A percentile compares a stretch with the other conserved stretches of the same genome.
phyloP scores from a whole-genome alignment of 2,888 invertebrate species.

The Heliconius aoede region DNA sequence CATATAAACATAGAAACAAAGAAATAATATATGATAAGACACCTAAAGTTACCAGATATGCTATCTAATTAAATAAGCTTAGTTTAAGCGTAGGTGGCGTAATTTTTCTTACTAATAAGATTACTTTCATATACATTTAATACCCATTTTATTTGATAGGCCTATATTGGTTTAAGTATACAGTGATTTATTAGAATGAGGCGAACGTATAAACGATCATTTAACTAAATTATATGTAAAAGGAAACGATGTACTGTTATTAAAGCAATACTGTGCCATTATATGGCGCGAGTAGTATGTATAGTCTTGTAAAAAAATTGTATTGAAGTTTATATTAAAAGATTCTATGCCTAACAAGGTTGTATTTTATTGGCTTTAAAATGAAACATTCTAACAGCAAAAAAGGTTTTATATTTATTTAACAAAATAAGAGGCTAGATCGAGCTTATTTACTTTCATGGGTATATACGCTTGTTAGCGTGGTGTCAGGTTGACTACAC shows the following conservation, averaged over 20 bases:
- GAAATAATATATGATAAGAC: constrained; percentile 14
- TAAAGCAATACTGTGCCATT: neutral
- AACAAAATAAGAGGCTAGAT: neutral
- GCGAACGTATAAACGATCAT: neutral
- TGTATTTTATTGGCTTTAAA: neutral
- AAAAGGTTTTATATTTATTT: neutral
- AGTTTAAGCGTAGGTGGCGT: neutral
- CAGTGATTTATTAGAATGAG: neutral
- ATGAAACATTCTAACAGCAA: neutral
- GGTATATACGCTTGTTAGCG: neutral
- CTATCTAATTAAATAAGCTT: neutral
- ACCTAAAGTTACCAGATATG: neutral
- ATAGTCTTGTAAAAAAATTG: neutral
- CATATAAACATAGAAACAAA: neutral
- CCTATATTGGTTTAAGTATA: constrained; percentile 6
- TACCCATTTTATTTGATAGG: constrained; percentile 13
- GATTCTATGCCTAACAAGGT: neutral
- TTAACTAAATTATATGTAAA: constrained; percentile 1
- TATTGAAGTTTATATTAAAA: neutral
- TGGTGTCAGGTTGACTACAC: neutral
- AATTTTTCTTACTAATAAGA: constrained; percentile 25
- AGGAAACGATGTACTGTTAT: neutral
- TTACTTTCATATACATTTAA: constrained; percentile 4
- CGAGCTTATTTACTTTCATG: neutral
- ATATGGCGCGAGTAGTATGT: neutral